Base-by-base conservation (phyloP, 1,140 invertebrate genomes). In the Laupala kohalensis region DNA sequence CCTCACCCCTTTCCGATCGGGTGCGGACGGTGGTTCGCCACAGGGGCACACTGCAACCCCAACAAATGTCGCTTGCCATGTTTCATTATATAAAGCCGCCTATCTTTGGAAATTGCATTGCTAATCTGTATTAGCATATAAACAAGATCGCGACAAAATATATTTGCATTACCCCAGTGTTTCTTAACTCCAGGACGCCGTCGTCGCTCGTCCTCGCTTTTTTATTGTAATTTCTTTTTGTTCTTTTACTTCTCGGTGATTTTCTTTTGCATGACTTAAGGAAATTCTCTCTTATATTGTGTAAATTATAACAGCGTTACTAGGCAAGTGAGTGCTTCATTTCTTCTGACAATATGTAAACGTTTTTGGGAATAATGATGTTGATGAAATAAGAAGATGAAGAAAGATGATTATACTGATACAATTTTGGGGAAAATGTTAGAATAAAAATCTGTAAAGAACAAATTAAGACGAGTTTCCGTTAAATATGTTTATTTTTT, bases 111-210 rank as follows among this genome's bases (percentile, higher is more conserved):
- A 27, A 19, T 27, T 24, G 70, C 70, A 71, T 71, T 27, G 13
- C 25, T 72, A 72, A 68, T 72, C 65, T 53, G 15, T 72, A 72
- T 72, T 72, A 67, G 71, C 71, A 72, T 68, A 72, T 68, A 72
- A 72, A 72, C 71, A 72, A 72, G 71, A 72, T n/a, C 24, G 64
- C 63, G 29, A 64, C 71, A 64, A 72, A 72, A 69, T 72, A 67
- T 69, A 72, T 72, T 72, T 72, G 29, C 71, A 72, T 67, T 53
- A 30, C 23, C 30, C 65, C 64, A n/a, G 71, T 65, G 37, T 62
- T 64, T 28, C 26, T 25, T 26, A 27, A 6, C 23, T 64, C 37
- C 37, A 9, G 9, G 9, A 53, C 9, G 9, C 37, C 37, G 37
- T 53, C 4, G 37, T 53, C 37, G 37, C 37, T 4, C 37, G 37